Percentiles rank a stretch among this genome's conserved stretches.
Conservation (phyloP, 2,797 vertebrate species). For the Bucorvus abyssinicus region DNA sequence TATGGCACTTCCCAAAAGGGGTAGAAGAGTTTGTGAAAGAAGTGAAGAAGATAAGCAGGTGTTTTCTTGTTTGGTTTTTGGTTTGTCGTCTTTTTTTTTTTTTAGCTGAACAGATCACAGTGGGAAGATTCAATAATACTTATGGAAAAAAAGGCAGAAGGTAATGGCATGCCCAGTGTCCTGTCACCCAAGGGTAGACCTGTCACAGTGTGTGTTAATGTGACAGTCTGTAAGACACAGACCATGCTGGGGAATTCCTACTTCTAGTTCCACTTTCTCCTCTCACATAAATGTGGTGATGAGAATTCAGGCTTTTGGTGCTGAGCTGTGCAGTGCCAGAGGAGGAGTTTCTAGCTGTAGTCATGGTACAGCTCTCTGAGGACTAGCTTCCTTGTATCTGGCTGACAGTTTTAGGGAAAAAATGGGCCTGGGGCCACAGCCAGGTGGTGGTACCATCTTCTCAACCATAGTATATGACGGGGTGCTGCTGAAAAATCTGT, state of each 20-base stretch:
- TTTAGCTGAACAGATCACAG: neutral
- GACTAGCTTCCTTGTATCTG: too few species aligned
- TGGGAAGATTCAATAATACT: neutral
- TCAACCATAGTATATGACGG: too few species aligned
- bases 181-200: fast-evolving
- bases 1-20: neutral
- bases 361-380: too few species aligned
- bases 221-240: neutral
- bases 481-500: too few species aligned
- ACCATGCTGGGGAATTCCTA: neutral
- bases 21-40: neutral
- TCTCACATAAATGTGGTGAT: neutral
- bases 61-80: neutral
- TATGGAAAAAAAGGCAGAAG: neutral
- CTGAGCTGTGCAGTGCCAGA: neutral
- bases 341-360: neutral
- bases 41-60: neutral
- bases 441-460: too few species aligned
- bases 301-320: neutral
- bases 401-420: too few species aligned
- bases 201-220: neutral
- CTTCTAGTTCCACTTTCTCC: neutral
- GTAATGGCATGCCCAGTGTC: neutral
- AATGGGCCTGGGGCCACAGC: too few species aligned
- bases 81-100: neutral